Evolutionary conservation across 2,888 invertebrate species (phyloP).

Genomic region (Philaethria dido): DNA sequence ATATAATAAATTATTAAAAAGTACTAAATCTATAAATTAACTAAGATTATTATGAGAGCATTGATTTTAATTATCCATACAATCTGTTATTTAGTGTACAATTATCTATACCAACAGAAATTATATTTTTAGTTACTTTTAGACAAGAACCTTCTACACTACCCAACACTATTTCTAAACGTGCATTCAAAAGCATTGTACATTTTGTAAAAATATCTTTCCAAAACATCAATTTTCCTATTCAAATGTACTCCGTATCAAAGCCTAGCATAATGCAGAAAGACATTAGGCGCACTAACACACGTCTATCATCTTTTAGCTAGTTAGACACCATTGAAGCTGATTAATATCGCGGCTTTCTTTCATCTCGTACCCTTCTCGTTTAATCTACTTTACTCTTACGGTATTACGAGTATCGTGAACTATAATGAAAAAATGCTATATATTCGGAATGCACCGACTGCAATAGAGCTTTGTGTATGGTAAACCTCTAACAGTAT

Average conservation of each 20-base stretch:
- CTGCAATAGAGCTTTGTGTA: conserved; percentile 1
- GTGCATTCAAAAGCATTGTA: conserved; percentile 31
- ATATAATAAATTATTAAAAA: no score
- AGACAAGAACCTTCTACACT: no score
- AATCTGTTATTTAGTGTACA: no score
- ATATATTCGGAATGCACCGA: background rate
- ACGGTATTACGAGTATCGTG: conserved; percentile 12
- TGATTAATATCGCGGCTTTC: conserved; percentile 41
- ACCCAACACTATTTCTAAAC: conserved; percentile 8
- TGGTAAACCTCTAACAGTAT: background rate
- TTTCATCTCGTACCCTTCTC: conserved; percentile 36
- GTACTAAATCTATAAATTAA: no score
- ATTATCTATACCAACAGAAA: no score
- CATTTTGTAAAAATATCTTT: conserved; percentile 32
- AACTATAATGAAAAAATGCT: conserved; percentile 12
- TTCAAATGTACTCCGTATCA: conserved; percentile 28
- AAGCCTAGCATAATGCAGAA: conserved; percentile 38
- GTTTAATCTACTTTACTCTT: conserved; percentile 23
- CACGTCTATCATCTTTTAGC: conserved; percentile 33
- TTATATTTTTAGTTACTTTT: no score
- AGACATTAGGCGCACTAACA: conserved; percentile 40
- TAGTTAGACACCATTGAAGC: conserved; percentile 29
- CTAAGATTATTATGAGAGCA: no score
- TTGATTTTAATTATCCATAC: no score
- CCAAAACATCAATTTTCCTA: conserved; percentile 31